A percentile compares a stretch with the other conserved stretches of the same genome.
Conservation (phyloP, 2,888 invertebrate species). For the Brachypterus glaber region DNA sequence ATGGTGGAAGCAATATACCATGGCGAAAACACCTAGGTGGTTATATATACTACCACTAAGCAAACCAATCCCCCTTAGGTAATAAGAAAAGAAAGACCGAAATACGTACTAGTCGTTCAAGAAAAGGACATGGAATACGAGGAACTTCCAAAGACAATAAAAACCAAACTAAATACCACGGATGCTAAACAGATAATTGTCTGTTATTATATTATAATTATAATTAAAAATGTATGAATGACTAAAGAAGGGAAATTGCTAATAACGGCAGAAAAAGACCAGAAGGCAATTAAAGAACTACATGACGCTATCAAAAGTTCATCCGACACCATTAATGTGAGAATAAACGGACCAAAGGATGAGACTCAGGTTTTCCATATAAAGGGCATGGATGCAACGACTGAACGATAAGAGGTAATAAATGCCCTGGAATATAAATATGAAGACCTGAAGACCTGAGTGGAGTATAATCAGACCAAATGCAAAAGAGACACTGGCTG, state of each 20-base stretch:
- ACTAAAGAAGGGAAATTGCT: not conserved
- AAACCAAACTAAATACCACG: not conserved
- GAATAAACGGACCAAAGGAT: not conserved
- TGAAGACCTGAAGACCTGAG: not conserved
- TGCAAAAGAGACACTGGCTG: no score
- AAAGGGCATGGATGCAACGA: not conserved
- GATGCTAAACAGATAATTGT: not conserved
- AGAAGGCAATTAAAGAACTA: not conserved
- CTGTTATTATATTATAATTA: no score
- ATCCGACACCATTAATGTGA: no score
- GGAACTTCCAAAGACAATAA: not conserved
- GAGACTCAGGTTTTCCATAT: not conserved
- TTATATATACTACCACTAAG: conserved; percentile 2
- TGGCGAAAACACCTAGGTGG: conserved; percentile 4
- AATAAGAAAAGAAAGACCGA: not conserved
- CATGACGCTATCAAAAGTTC: not conserved
- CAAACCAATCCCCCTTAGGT: no score
- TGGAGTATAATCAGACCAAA: no score
- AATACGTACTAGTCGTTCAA: not conserved
- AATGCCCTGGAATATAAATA: not conserved
- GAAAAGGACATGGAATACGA: not conserved
- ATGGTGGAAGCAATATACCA: conserved; percentile 11
- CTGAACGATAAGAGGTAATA: not conserved
- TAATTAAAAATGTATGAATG: not conserved
- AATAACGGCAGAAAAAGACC: not conserved